These are phyloP conservation scores for Acromyrmex heyeri DNA, from an alignment of 1,140 invertebrate genomes.

Conservation along the genomic window DNA sequence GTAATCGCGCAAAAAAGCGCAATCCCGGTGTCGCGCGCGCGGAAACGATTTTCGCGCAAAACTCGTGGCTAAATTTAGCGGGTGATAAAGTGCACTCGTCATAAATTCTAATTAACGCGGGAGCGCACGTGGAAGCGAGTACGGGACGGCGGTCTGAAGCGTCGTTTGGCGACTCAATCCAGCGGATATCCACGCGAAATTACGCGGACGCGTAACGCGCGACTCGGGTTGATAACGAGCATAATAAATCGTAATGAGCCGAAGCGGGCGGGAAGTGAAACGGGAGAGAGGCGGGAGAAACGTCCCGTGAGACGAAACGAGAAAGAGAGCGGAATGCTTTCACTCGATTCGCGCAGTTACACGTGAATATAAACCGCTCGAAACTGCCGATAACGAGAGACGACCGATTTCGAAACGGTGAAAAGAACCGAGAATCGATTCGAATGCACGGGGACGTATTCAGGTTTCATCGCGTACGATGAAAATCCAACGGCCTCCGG, in stretches of 20 bases:
- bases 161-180: constrained; percentile 12
- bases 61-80: constrained; percentile 46
- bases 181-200: not conserved
- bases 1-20: constrained; percentile 22
- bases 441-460: constrained; percentile 48
- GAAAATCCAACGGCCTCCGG: constrained; percentile 53
- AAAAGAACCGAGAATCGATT: constrained; percentile 68
- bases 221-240: constrained; percentile 24
- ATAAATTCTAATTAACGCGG: constrained; percentile 47
- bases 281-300: constrained; percentile 11
- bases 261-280: constrained; percentile 11
- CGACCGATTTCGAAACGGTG: constrained; percentile 28
- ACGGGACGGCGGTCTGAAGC: constrained; percentile 15
- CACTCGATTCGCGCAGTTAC: constrained; percentile 43
- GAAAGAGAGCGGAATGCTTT: constrained; percentile 16
- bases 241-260: constrained; percentile 62
- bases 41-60: constrained; percentile 48
- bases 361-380: constrained; percentile 58
- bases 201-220: constrained; percentile 31
- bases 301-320: not conserved
- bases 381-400: constrained; percentile 48
- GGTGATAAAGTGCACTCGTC: constrained; percentile 45
- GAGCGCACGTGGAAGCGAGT: not conserved
- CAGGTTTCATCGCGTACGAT: constrained; percentile 58
- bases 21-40: not conserved